phyloP scores from a whole-genome alignment of 2,888 invertebrate genomes.

The Mimachlamys varia region DNA sequence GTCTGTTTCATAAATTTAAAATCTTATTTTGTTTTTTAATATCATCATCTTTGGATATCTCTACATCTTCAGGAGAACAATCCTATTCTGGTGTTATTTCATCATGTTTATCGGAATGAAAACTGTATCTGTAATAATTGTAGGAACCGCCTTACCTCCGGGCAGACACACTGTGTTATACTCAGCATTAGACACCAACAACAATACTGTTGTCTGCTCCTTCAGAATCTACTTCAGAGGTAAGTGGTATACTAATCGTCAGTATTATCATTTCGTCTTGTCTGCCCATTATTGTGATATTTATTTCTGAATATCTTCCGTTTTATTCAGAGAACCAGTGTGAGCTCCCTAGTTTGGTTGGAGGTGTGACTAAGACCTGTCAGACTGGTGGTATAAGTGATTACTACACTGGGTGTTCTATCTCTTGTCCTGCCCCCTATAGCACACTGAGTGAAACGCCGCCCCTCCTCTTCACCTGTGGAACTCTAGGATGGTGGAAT shows the following conservation, averaged over 20 bases:
- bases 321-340: constrained; percentile 58
- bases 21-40: too few species aligned
- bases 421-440: constrained; percentile 50
- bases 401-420: constrained; percentile 54
- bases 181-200: neutral
- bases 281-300: too few species aligned
- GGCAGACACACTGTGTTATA: constrained; percentile 36
- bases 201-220: constrained; percentile 36
- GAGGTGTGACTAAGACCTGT: constrained; percentile 56
- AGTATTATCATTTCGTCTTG: too few species aligned
- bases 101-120: neutral
- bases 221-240: constrained; percentile 37
- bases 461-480: constrained; percentile 96
- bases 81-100: too few species aligned
- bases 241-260: neutral
- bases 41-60: too few species aligned
- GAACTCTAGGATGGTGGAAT: constrained; percentile 97
- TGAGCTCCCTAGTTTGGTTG: constrained; percentile 51
- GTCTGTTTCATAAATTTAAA: too few species aligned
- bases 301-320: too few species aligned
- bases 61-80: too few species aligned
- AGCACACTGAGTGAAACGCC: constrained; percentile 82
- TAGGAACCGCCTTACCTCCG: neutral
- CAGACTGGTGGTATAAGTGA: constrained; percentile 20
- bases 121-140: neutral